Evolutionary conservation across 64 coral and sea anemone genomes (phyloP).

Genomic region (Acropora yongei): DNA sequence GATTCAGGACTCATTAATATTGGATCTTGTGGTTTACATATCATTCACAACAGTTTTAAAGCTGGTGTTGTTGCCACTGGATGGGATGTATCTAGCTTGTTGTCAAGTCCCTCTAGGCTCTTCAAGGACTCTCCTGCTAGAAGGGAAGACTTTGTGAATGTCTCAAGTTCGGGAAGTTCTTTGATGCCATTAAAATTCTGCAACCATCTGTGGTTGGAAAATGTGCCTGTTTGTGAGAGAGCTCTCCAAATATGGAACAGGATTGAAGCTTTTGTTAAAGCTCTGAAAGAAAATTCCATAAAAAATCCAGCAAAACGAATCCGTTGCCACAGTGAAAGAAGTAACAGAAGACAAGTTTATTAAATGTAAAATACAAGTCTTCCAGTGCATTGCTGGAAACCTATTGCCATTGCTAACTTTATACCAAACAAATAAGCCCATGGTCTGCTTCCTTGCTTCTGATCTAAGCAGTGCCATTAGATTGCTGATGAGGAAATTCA

Average conservation of each 20-base stretch:
- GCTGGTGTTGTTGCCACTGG: slow-evolving; percentile 59
- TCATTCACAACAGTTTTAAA: slow-evolving; percentile 32
- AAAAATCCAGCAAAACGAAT: slow-evolving; percentile 46
- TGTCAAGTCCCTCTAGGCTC: slow-evolving; percentile 63
- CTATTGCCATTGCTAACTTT: slow-evolving; percentile 32
- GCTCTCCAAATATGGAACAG: slow-evolving; percentile 28
- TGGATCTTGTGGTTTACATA: slow-evolving; percentile 69
- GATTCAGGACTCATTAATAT: slow-evolving; percentile 60
- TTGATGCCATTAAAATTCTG: slow-evolving; percentile 42
- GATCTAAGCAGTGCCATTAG: background rate
- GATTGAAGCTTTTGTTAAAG: slow-evolving; percentile 16
- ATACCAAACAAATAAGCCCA: slow-evolving; percentile 17
- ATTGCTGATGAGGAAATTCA: background rate
- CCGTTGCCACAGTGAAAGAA: slow-evolving; percentile 57
- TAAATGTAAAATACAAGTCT: slow-evolving; percentile 56
- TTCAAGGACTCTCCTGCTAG: slow-evolving; percentile 73
- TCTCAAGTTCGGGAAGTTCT: slow-evolving; percentile 16
- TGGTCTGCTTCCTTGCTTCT: background rate
- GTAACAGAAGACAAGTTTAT: slow-evolving; percentile 14
- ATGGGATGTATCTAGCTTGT: slow-evolving; percentile 49
- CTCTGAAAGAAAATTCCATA: slow-evolving; percentile 29
- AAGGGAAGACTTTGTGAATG: slow-evolving; percentile 60
- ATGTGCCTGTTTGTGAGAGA: slow-evolving; percentile 50
- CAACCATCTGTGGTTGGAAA: background rate
- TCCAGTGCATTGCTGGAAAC: slow-evolving; percentile 66